phyloP scores from a whole-genome alignment of 2,113 vertebrate species.

The Chaenocephalus aceratus region DNA sequence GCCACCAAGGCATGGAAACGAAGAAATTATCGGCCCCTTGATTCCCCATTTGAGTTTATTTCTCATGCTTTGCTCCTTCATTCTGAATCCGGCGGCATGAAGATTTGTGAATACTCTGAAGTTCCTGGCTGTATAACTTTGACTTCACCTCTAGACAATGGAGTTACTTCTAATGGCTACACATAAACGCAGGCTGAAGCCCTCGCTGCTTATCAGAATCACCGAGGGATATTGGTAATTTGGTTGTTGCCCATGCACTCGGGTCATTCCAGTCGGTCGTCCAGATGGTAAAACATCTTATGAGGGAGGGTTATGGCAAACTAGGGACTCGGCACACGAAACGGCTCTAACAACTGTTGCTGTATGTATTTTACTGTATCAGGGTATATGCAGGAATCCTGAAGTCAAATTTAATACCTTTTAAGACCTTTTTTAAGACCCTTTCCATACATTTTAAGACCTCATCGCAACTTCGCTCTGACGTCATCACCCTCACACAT shows the following conservation, averaged over 20 bases:
- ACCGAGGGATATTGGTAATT: constrained; percentile 45
- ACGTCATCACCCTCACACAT: too few species aligned
- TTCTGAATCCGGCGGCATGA: background rate
- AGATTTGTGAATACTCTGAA: background rate
- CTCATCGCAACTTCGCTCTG: too few species aligned
- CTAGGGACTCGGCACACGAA: constrained; percentile 33
- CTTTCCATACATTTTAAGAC: too few species aligned
- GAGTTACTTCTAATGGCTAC: constrained; percentile 51
- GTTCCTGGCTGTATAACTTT: constrained; percentile 10
- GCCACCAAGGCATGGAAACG: constrained; percentile 32
- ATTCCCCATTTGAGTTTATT: constrained; percentile 14
- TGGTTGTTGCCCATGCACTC: constrained; percentile 50
- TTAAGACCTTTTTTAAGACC: too few species aligned
- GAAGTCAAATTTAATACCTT: too few species aligned
- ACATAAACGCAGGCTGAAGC: constrained; percentile 24
- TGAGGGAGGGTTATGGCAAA: constrained; percentile 53
- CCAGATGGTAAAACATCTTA: constrained; percentile 74
- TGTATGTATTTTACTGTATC: constrained; percentile 10
- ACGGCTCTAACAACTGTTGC: background rate
- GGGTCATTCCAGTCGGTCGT: constrained; percentile 50
- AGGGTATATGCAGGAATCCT: too few species aligned
- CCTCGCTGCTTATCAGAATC: constrained; percentile 33
- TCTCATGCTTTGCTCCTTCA: background rate
- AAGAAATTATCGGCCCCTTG: constrained; percentile 21
- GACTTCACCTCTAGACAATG: constrained; percentile 24